These are phyloP conservation scores for Hemicrepidius hirtus DNA, from an alignment of 2,888 invertebrate genomes.

Conservation along the genomic window DNA sequence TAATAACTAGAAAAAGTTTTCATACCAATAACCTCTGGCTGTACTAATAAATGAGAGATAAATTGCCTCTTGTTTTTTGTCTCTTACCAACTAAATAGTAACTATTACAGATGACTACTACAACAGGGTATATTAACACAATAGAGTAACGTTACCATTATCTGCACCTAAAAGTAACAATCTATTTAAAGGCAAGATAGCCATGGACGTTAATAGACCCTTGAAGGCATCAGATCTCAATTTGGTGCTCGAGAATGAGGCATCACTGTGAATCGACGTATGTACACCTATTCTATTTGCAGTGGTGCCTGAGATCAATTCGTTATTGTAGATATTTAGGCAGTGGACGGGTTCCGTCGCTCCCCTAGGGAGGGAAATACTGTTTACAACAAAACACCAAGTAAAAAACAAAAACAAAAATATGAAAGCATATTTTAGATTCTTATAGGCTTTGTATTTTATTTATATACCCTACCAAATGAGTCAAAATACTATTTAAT, in stretches of 20 bases:
- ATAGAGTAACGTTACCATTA: slow-evolving; percentile 87
- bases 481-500: no score
- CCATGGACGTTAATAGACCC: slow-evolving; percentile 93
- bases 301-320: slow-evolving; percentile 93
- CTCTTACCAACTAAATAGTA: slow-evolving; percentile 23
- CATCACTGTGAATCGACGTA: slow-evolving; percentile 81
- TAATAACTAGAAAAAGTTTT: slow-evolving; percentile 41
- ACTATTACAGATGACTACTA: neutral
- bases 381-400: slow-evolving; percentile 49
- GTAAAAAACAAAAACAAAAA: neutral
- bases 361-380: slow-evolving; percentile 77
- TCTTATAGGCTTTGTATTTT: no score
- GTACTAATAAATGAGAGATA: slow-evolving; percentile 8
- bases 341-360: slow-evolving; percentile 95
- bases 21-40: slow-evolving; percentile 10
- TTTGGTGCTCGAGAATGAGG: slow-evolving; percentile 88
- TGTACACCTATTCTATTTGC: slow-evolving; percentile 94
- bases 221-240: slow-evolving; percentile 92
- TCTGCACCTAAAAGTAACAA: slow-evolving; percentile 93
- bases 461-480: no score
- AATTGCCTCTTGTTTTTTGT: slow-evolving; percentile 18
- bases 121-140: slow-evolving; percentile 77
- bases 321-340: slow-evolving; percentile 84
- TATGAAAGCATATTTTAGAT: neutral
- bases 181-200: slow-evolving; percentile 92